These are phyloP conservation scores for Aegotheles bennettii DNA, from an alignment of 2,113 vertebrate species.

Conservation along the genomic window DNA sequence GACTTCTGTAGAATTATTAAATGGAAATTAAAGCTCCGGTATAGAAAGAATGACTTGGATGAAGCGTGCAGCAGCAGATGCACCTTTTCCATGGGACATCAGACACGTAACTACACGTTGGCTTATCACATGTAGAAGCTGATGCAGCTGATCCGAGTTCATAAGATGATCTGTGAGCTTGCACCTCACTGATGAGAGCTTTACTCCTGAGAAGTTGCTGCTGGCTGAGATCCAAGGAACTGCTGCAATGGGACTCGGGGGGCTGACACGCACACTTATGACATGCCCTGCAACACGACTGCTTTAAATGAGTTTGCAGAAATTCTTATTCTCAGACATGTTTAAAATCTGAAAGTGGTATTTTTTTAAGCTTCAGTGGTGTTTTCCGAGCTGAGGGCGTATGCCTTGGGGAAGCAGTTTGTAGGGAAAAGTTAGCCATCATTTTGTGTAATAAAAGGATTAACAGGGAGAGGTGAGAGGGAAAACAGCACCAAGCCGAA, in stretches of 20 bases:
- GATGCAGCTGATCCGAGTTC: background rate
- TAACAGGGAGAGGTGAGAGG: background rate
- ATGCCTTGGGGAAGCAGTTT: background rate
- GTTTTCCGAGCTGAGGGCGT: background rate
- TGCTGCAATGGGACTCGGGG: too few relatives aligned
- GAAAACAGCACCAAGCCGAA: background rate
- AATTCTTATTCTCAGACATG: background rate
- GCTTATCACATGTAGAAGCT: background rate
- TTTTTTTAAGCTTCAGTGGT: background rate
- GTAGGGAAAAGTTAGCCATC: background rate
- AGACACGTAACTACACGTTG: background rate
- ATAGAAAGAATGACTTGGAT: background rate
- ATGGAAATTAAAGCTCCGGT: background rate
- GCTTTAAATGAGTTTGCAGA: background rate
- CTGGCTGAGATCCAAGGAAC: background rate
- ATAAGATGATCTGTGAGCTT: background rate
- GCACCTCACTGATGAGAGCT: background rate
- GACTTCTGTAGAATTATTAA: background rate
- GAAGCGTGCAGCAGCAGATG: background rate
- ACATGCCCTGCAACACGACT: background rate
- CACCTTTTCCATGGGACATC: accelerated
- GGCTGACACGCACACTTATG: background rate
- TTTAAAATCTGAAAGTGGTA: background rate
- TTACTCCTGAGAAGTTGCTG: background rate
- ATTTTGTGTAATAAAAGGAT: background rate